Evolutionary conservation across 2,113 vertebrate species (phyloP).

Genomic region (Poecilia latipinna): DNA sequence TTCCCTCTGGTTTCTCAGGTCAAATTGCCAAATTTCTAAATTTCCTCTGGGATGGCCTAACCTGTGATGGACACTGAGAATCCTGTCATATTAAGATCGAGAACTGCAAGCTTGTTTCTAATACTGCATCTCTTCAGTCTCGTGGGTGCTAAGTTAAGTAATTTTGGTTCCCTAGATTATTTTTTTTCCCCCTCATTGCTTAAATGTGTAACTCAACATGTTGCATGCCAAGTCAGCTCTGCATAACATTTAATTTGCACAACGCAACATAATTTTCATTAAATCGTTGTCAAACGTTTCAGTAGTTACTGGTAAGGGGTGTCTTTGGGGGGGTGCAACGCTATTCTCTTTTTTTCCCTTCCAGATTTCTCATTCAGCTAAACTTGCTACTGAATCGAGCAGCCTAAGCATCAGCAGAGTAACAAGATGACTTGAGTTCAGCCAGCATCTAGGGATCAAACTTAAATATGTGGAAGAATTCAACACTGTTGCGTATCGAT

Average conservation of each 20-base stretch:
- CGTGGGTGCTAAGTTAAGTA: slow-evolving; percentile 83
- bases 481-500: slow-evolving; percentile 36
- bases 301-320: slow-evolving; percentile 48
- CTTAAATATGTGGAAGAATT: slow-evolving; percentile 37
- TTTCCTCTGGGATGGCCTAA: slow-evolving; percentile 78
- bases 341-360: slow-evolving; percentile 74
- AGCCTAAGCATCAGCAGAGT: slow-evolving; percentile 51
- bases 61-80: slow-evolving; percentile 81
- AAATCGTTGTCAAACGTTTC: slow-evolving; percentile 58
- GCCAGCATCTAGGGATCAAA: slow-evolving; percentile 47
- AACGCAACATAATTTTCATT: slow-evolving; percentile 52
- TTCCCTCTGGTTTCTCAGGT: slow-evolving; percentile 79
- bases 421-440: slow-evolving; percentile 62
- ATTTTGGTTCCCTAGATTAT: slow-evolving; percentile 73
- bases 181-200: slow-evolving; percentile 60
- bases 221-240: slow-evolving; percentile 80
- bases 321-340: slow-evolving; percentile 59
- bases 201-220: slow-evolving; percentile 69
- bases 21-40: slow-evolving; percentile 58
- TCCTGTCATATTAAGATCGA: slow-evolving; percentile 80
- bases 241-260: slow-evolving; percentile 68
- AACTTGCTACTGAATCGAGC: slow-evolving; percentile 60
- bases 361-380: slow-evolving; percentile 73
- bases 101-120: slow-evolving; percentile 81
- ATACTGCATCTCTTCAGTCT: slow-evolving; percentile 79